Conservation (phyloP, 2,113 vertebrate genomes). For the Oryctolagus cuniculus region mOryCun1.1 NC_091449.1:62214501-62215000, state of each 20-base stretch:
- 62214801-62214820: slow-evolving; percentile 65
- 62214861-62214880: not conserved
- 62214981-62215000: not conserved
- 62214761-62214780: not conserved
- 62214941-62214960: not conserved
- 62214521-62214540: slow-evolving; percentile 84
- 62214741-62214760: rapidly evolving
- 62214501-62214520: slow-evolving; percentile 84
- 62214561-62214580: slow-evolving; percentile 65
- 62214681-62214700: not conserved
- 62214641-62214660: slow-evolving; percentile 5
- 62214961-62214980: not conserved
- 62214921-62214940: not conserved
- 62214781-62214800: not conserved
- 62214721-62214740: not conserved
- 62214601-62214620: slow-evolving; percentile 63
- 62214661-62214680: not conserved
- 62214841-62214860: not conserved
- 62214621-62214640: slow-evolving; percentile 66
- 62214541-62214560: slow-evolving; percentile 83
- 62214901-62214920: not conserved
- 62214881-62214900: not conserved
- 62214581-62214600: slow-evolving; percentile 86
- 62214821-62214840: slow-evolving; percentile 27
- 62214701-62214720: not conserved